Evolutionary conservation across 2,113 vertebrate genomes (phyloP).

Genomic region (Turnix velox): DNA sequence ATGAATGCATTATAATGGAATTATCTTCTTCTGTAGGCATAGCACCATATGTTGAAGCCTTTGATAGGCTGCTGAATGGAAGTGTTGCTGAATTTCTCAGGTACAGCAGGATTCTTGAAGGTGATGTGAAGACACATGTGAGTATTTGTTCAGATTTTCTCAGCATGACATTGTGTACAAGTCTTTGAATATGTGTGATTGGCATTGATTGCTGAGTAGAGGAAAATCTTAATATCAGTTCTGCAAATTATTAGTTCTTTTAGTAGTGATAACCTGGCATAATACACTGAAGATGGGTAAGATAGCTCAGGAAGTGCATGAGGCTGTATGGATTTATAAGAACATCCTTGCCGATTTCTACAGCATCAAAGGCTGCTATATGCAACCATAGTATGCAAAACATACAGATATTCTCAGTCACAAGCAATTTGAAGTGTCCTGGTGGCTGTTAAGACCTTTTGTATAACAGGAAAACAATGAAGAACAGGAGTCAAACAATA

Average conservation of each 20-base stretch:
- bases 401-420: neutral
- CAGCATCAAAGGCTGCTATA: neutral
- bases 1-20: neutral
- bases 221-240: neutral
- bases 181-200: neutral
- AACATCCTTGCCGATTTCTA: neutral
- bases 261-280: neutral
- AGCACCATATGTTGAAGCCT: slow-evolving; percentile 84
- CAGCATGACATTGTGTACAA: neutral
- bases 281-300: neutral
- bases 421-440: neutral
- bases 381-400: neutral
- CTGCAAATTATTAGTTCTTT: neutral
- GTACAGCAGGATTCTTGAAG: slow-evolving; percentile 85
- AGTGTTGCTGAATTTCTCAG: slow-evolving; percentile 86
- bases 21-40: slow-evolving; percentile 69
- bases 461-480: neutral
- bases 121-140: slow-evolving; percentile 92
- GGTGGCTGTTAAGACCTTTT: neutral
- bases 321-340: neutral
- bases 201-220: neutral
- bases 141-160: slow-evolving; percentile 60
- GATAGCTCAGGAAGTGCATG: neutral
- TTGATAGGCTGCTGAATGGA: slow-evolving; percentile 82
- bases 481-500: neutral